Base-by-base conservation (phyloP, 2,113 vertebrate species). In the Canis aureus region DNA sequence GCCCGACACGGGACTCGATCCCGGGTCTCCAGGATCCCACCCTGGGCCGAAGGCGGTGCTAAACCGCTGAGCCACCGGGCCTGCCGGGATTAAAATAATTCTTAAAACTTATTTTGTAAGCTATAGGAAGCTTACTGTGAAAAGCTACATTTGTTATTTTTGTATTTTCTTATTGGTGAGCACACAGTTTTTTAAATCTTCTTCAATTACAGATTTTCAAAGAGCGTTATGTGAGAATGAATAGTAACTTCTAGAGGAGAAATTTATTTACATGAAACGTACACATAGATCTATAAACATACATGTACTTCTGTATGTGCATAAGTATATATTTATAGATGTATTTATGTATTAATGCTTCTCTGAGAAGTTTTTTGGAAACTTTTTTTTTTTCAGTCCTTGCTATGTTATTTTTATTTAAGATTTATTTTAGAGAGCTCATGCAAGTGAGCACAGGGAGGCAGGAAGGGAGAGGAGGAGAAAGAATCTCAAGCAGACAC, bases 291-390 rank as follows among this genome's bases (percentile, higher is more conserved):
- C 23, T n/a, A 17, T 22, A 53, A 2, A 38, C 7, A 9, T 10
- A 23, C 25, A 12, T 27, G 2, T 66, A 64, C 10, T 15, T 78
- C 43, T 78, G 1, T 78, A 32, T 32, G 51, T n/a, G 32, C 29
- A n/a, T 55, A 53, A n/a, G 76, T 53, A 17, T 53, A 16, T 53
- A 10, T 7, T 43, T 53, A 20, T 23, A 27, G 10, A 17, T 81
- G 22, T 23, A 4, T 76, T 57, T 86, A 82, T 55, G 38, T 95
- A 25, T 79, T 66, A 43, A 51, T 81, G 20, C 15, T 89, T 67
- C 64, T 66, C 55, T 73, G 71, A 69, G 38, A 92, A 90, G 43
- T 89, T 95, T 85, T 35, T 69, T 71, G 88, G 71, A 89, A 96
- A 64, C 62, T 27, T 6, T 35, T 89, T 29, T 74, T 86, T 80